phyloP scores from a whole-genome alignment of 2,888 invertebrate genomes.

The Leptinotarsa tumamoca region DNA sequence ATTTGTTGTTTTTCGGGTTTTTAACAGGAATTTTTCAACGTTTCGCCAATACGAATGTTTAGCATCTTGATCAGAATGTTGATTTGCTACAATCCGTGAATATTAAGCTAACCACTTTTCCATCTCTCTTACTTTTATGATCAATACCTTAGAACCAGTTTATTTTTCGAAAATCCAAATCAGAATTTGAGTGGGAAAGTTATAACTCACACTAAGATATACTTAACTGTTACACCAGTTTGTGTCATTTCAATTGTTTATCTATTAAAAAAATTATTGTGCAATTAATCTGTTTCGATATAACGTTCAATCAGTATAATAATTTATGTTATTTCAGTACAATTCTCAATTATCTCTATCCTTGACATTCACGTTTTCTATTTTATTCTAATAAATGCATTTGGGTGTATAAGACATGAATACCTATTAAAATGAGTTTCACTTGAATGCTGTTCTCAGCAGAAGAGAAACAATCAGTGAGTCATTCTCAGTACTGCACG shows the following conservation, averaged over 20 bases:
- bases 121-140: too few relatives aligned
- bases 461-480: constrained; percentile 11
- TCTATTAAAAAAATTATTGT: not conserved
- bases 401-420: constrained; percentile 17
- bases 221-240: not conserved
- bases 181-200: too few relatives aligned
- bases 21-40: too few relatives aligned
- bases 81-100: too few relatives aligned
- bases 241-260: not conserved
- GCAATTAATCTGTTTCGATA: not conserved
- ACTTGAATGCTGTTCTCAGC: not conserved
- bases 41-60: too few relatives aligned
- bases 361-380: constrained; percentile 28
- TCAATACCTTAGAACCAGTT: too few relatives aligned
- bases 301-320: constrained; percentile 18
- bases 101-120: too few relatives aligned
- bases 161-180: too few relatives aligned
- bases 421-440: constrained; percentile 3
- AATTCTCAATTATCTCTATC: constrained; percentile 26
- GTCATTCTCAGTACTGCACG: not conserved
- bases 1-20: too few relatives aligned
- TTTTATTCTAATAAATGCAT: constrained; percentile 25
- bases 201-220: too few relatives aligned
- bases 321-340: constrained; percentile 27
- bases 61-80: too few relatives aligned